These are phyloP conservation scores for Acanthosepion lycidas DNA, from an alignment of 2,888 invertebrate genomes.

Conservation along the genomic window DNA sequence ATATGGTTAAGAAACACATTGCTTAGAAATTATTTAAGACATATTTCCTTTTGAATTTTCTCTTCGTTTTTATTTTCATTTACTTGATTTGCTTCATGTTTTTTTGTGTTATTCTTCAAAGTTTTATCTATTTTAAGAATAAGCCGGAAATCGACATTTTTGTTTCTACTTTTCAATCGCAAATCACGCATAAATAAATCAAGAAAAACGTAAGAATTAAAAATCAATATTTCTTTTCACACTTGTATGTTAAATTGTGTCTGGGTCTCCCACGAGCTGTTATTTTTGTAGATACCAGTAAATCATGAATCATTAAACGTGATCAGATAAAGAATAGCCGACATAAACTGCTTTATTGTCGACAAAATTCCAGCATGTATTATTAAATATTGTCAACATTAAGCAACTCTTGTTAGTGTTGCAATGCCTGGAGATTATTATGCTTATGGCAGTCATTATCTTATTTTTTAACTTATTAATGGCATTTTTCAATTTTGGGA, in stretches of 20 bases:
- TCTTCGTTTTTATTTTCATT: not conserved
- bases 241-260: not conserved
- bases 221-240: not conserved
- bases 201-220: not conserved
- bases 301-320: not conserved
- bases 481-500: no score
- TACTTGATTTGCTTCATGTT: not conserved
- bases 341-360: not conserved
- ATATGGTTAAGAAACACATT: not conserved
- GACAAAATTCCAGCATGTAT: not conserved
- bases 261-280: not conserved
- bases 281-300: not conserved
- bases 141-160: conserved; percentile 33
- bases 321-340: not conserved
- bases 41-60: not conserved
- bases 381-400: not conserved
- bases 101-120: not conserved
- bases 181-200: conserved; percentile 7
- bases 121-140: not conserved
- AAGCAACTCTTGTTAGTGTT: no score
- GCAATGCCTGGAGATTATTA: no score
- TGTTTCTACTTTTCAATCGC: not conserved
- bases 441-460: no score
- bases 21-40: not conserved
- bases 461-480: no score